Percentiles rank a stretch among this genome's conserved stretches.
Evolutionary conservation across 1,140 invertebrate genomes (phyloP).

Genomic region (Pseudomyrmex concolor): DNA sequence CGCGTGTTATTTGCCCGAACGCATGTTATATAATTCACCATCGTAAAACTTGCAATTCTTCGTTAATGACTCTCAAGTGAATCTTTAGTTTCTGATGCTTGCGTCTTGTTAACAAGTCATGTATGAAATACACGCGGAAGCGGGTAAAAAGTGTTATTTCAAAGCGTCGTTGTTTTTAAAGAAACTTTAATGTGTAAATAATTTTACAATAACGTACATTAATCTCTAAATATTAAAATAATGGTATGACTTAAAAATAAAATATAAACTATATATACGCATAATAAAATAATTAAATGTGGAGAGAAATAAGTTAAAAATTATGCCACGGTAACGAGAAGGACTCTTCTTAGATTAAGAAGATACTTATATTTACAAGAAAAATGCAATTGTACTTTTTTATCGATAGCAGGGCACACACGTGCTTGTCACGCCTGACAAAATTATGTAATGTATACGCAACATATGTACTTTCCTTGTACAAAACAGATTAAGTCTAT

Average conservation of each 20-base stretch:
- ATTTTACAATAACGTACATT: slow-evolving; percentile 31
- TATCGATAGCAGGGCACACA: not conserved
- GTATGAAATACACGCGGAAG: not conserved
- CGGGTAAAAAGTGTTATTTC: too few relatives aligned
- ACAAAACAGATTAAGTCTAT: slow-evolving; percentile 11
- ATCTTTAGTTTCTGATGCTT: not conserved
- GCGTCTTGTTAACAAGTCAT: not conserved
- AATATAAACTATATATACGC: slow-evolving; percentile 1
- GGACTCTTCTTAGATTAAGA: slow-evolving; percentile 26
- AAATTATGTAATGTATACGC: not conserved
- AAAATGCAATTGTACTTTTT: slow-evolving; percentile 7
- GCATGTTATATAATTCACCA: not conserved
- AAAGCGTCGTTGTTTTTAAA: slow-evolving; percentile 19
- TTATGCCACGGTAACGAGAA: slow-evolving; percentile 52
- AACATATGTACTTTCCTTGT: not conserved
- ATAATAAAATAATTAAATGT: slow-evolving; percentile 19
- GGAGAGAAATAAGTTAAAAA: slow-evolving; percentile 45
- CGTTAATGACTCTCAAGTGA: not conserved
- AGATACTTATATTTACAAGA: slow-evolving; percentile 33
- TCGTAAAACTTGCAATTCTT: not conserved
- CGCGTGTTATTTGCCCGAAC: not conserved
- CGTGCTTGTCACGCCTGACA: not conserved
- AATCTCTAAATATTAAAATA: slow-evolving; percentile 26
- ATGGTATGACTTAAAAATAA: slow-evolving; percentile 24
- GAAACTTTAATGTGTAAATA: slow-evolving; percentile 46